These are phyloP conservation scores for Bos javanicus DNA, from an alignment of 2,113 vertebrate genomes.

Conservation along the genomic window DNA sequence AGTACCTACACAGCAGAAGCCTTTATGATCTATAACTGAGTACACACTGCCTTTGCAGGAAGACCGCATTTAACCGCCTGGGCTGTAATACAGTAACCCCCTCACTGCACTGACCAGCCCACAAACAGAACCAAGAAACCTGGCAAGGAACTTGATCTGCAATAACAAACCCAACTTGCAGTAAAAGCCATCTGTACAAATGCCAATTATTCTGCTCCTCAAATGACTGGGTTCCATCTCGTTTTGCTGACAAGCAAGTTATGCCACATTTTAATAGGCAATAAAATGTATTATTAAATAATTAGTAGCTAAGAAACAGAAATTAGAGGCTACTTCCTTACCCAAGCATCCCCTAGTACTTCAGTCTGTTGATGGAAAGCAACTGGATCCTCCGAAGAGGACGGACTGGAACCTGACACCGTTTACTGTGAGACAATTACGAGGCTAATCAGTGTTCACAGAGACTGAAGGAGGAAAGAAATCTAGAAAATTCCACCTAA, in stretches of 20 bases:
- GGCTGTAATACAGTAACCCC: constrained; percentile 37
- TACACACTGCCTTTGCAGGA: not conserved
- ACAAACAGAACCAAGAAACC: constrained; percentile 58
- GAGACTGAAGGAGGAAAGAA: constrained; percentile 78
- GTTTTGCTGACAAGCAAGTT: constrained; percentile 88
- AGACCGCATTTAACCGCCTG: constrained; percentile 1
- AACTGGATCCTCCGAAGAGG: constrained; percentile 80
- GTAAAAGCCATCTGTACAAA: constrained; percentile 83
- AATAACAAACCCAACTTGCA: constrained; percentile 73
- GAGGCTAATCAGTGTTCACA: constrained; percentile 81
- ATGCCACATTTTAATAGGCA: constrained; percentile 87
- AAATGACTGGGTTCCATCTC: constrained; percentile 81
- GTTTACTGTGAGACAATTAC: constrained; percentile 84
- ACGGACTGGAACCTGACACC: constrained; percentile 82
- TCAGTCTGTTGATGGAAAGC: constrained; percentile 81
- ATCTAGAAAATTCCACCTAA: constrained; percentile 84
- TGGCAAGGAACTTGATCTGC: constrained; percentile 65
- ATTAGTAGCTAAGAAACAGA: constrained; percentile 87
- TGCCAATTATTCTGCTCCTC: constrained; percentile 83
- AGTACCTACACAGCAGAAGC: constrained; percentile 32
- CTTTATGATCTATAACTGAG: constrained; percentile 49
- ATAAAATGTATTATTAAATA: constrained; percentile 90
- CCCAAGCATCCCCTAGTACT: constrained; percentile 76
- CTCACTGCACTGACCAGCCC: constrained; percentile 52
- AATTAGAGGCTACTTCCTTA: constrained; percentile 84